Percentiles rank a stretch among this genome's conserved stretches.
Conservation (phyloP, 35 echinoderm and acorn worm genomes). For the Patiria miniata region DNA sequence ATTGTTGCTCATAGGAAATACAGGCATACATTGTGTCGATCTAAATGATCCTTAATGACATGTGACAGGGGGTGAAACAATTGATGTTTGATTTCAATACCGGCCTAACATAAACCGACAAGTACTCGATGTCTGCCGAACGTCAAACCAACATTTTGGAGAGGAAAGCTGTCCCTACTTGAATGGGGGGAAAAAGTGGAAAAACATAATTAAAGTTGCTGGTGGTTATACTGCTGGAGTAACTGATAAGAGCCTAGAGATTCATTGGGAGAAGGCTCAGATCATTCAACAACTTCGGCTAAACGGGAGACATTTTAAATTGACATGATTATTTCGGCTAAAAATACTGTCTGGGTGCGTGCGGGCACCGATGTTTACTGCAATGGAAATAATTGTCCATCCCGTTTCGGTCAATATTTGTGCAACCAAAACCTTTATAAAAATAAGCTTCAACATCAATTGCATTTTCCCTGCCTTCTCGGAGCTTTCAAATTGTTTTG, state of each 20-base stretch:
- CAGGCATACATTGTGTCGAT: no score
- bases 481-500: no score
- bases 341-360: neutral
- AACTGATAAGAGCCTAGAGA: conserved; percentile 6
- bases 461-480: no score
- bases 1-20: no score
- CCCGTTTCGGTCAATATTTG: no score
- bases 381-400: no score
- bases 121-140: neutral
- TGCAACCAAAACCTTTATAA: no score
- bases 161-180: neutral
- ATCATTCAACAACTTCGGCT: neutral
- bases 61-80: no score
- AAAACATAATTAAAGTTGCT: conserved; percentile 24
- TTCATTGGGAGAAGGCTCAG: neutral
- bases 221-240: neutral
- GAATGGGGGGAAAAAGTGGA: conserved; percentile 5
- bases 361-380: no score
- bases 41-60: no score
- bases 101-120: neutral
- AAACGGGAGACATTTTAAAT: conserved; percentile 13
- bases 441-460: no score
- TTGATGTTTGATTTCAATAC: neutral
- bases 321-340: neutral
- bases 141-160: neutral